These are phyloP conservation scores for Smittia aterrima DNA, from an alignment of 2,888 invertebrate species.

Conservation along the genomic window DNA sequence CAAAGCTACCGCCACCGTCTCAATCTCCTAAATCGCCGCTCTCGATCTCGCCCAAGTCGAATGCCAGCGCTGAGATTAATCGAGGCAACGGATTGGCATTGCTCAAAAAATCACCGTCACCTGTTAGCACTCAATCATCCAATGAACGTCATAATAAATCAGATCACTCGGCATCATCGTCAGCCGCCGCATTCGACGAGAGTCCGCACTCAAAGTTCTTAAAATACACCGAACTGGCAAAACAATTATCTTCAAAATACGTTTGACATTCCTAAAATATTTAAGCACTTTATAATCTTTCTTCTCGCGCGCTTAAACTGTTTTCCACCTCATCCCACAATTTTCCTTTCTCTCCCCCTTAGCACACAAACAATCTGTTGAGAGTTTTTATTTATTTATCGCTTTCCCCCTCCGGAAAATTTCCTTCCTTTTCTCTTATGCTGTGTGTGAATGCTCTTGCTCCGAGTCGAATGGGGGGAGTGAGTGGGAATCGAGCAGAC, in stretches of 20 bases:
- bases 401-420: neutral
- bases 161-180: slow-evolving; percentile 52
- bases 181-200: slow-evolving; percentile 71
- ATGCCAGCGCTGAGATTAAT: slow-evolving; percentile 40
- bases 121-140: slow-evolving; percentile 53
- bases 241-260: slow-evolving; percentile 96
- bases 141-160: slow-evolving; percentile 35
- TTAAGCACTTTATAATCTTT: slow-evolving; percentile 21
- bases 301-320: neutral
- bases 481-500: neutral
- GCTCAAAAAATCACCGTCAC: slow-evolving; percentile 54
- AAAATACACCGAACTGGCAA: slow-evolving; percentile 97
- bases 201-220: slow-evolving; percentile 96
- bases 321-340: neutral
- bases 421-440: slow-evolving; percentile 8
- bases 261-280: slow-evolving; percentile 61
- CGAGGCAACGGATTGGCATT: slow-evolving; percentile 48
- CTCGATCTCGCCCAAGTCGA: slow-evolving; percentile 55
- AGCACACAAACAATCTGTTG: slow-evolving; percentile 30
- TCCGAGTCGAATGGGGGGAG: no score
- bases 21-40: slow-evolving; percentile 50
- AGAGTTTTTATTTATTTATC: neutral
- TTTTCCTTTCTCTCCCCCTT: neutral
- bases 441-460: neutral
- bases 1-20: slow-evolving; percentile 47